phyloP scores from a whole-genome alignment of 2,797 vertebrate species.

The Philypnodon macrostomus region DNA sequence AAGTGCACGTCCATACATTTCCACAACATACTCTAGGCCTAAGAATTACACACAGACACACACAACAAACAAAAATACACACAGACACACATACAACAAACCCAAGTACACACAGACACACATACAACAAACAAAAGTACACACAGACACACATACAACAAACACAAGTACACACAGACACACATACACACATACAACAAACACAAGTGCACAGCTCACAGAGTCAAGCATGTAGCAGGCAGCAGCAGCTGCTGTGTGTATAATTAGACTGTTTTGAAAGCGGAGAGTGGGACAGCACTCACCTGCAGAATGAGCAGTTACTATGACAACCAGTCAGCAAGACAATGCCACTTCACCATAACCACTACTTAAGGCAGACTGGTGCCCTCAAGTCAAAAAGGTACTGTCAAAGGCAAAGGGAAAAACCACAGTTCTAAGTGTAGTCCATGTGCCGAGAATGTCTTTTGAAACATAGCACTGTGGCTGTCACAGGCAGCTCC shows the following conservation, averaged over 20 bases:
- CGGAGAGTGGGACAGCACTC: constrained; percentile 55
- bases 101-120: constrained; percentile 12
- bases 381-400: neutral
- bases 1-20: constrained; percentile 8
- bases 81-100: constrained; percentile 9
- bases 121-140: constrained; percentile 3
- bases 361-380: neutral
- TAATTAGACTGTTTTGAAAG: constrained; percentile 77
- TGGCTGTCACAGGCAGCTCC: neutral
- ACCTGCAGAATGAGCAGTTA: constrained; percentile 60
- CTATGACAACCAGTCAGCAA: constrained; percentile 48
- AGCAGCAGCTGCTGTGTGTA: constrained; percentile 72
- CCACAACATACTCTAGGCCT: neutral
- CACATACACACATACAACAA: constrained; percentile 8
- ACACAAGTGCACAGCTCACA: constrained; percentile 22
- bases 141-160: constrained; percentile 5
- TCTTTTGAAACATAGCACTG: neutral
- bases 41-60: neutral
- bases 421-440: neutral
- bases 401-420: neutral
- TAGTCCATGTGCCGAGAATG: neutral
- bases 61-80: neutral
- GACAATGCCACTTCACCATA: constrained; percentile 26
- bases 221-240: constrained; percentile 51
- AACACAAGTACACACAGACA: constrained; percentile 8